Percentiles rank a stretch among this genome's conserved stretches.
These are phyloP conservation scores for Ophiodon elongatus DNA, from an alignment of 2,113 vertebrate genomes.

Conservation along the genomic window DNA sequence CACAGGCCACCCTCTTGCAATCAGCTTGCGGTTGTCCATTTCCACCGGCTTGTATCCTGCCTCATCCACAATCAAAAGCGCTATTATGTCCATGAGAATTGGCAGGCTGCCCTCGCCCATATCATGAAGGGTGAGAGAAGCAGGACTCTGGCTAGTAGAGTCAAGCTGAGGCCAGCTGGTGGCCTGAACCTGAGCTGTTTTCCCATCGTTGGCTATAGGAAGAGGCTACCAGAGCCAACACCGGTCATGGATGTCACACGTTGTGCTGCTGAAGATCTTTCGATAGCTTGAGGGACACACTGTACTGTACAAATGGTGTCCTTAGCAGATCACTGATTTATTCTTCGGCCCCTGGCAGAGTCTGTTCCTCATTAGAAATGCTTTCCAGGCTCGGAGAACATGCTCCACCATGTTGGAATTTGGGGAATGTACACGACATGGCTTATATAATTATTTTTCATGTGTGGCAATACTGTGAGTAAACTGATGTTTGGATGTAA, in stretches of 20 bases:
- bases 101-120: constrained; percentile 58
- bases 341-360: constrained; percentile 33
- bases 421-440: constrained; percentile 48
- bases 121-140: constrained; percentile 55
- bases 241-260: not conserved
- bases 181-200: constrained; percentile 27
- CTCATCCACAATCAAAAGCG: constrained; percentile 60
- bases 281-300: constrained; percentile 8
- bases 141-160: constrained; percentile 47
- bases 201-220: constrained; percentile 1
- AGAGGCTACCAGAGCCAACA: not conserved
- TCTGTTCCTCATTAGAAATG: constrained; percentile 65
- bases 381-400: constrained; percentile 39
- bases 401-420: constrained; percentile 59
- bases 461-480: constrained; percentile 29
- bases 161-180: constrained; percentile 61
- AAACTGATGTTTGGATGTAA: constrained; percentile 54
- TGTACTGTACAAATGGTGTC: constrained; percentile 19
- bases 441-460: constrained; percentile 45
- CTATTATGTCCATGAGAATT: constrained; percentile 70
- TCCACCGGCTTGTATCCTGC: constrained; percentile 64
- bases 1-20: constrained; percentile 70
- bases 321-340: constrained; percentile 48
- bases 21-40: constrained; percentile 72
- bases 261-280: constrained; percentile 34